A percentile compares a stretch with the other conserved stretches of the same genome.
Evolutionary conservation across 2,888 invertebrate genomes (phyloP).

Genomic region (Osedax fenrisi): DNA sequence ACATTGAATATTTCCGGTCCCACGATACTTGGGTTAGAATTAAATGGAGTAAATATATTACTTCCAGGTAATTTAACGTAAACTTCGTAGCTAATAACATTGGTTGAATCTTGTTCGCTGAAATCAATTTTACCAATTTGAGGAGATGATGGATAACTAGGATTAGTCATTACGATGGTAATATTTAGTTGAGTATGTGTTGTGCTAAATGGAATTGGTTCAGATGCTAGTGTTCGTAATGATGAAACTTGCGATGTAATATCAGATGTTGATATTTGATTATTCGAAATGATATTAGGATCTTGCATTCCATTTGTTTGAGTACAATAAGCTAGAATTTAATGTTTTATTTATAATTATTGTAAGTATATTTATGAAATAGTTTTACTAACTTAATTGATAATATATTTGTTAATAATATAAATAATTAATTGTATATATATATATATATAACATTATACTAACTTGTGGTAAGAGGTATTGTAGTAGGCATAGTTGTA

Average conservation of each 20-base stretch:
- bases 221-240: neutral
- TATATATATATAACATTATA: neutral
- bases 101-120: neutral
- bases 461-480: neutral
- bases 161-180: neutral
- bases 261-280: neutral
- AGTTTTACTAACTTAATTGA: neutral
- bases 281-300: neutral
- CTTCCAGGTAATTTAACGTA: neutral
- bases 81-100: neutral
- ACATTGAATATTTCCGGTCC: neutral
- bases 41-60: neutral
- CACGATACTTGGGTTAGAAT: neutral
- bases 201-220: neutral
- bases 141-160: neutral
- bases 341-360: too few relatives aligned
- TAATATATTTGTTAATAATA: too few relatives aligned
- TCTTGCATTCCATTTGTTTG: neutral
- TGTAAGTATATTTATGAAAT: neutral
- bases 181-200: neutral
- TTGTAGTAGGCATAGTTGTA: neutral
- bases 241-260: neutral
- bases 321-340: neutral
- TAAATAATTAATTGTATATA: too few relatives aligned
- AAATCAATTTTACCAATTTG: neutral